These are phyloP conservation scores for Xestia rhomboidea DNA, from an alignment of 2,888 invertebrate species.

Conservation along the genomic window DNA sequence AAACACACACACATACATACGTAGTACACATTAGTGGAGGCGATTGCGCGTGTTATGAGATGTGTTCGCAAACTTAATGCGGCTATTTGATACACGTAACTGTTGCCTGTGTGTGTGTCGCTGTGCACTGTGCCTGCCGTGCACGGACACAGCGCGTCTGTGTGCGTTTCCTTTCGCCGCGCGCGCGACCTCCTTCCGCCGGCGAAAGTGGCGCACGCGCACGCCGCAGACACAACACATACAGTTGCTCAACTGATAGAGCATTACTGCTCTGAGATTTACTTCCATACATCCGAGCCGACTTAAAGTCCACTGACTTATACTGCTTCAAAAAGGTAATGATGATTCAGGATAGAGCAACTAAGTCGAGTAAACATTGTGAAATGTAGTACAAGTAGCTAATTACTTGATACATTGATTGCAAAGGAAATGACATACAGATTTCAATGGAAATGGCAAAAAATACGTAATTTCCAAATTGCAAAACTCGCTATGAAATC, in stretches of 20 bases:
- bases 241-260: conserved; percentile 48
- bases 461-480: conserved; percentile 13
- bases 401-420: conserved; percentile 7
- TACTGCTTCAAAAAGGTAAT: background rate
- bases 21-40: background rate
- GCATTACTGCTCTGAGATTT: conserved; percentile 6
- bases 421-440: conserved; percentile 27
- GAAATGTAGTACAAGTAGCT: background rate
- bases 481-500: conserved; percentile 2
- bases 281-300: background rate
- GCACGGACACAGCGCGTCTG: conserved; percentile 43
- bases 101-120: conserved; percentile 28
- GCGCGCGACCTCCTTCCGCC: conserved; percentile 74
- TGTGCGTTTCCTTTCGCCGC: conserved; percentile 75
- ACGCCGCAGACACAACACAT: conserved; percentile 43
- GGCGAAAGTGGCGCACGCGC: conserved; percentile 73
- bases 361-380: background rate
- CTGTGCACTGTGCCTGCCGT: conserved; percentile 3
- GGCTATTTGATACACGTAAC: conserved; percentile 54
- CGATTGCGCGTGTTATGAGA: conserved; percentile 50
- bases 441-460: conserved; percentile 34
- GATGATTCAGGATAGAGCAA: background rate
- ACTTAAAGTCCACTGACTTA: background rate
- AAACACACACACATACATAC: background rate
- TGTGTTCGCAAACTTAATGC: conserved; percentile 49